phyloP scores from a whole-genome alignment of 2,888 invertebrate genomes.

The Drosophila sordidapex region DNA sequence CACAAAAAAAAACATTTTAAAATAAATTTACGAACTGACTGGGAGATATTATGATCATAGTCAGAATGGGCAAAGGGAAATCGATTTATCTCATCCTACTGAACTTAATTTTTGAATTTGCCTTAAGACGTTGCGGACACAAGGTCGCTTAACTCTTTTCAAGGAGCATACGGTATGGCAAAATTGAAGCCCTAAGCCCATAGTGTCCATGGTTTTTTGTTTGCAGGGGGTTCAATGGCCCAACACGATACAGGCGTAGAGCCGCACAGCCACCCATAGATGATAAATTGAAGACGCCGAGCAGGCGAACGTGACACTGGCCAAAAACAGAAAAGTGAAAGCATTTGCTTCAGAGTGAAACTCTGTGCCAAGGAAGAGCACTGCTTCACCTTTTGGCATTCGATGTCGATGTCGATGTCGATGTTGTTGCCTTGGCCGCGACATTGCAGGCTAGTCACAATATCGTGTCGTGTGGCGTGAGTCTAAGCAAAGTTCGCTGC shows the following conservation, averaged over 20 bases:
- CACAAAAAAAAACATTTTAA: no score
- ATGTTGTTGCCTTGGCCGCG: conserved; percentile 35
- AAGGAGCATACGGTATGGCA: background rate
- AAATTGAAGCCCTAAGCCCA: conserved; percentile 11
- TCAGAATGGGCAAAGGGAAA: background rate
- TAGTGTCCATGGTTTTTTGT: background rate
- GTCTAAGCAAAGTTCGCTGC: conserved; percentile 57
- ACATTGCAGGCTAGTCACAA: conserved; percentile 31
- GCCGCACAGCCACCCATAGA: conserved; percentile 53
- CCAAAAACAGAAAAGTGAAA: conserved; percentile 75
- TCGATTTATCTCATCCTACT: background rate
- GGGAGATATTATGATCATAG: background rate
- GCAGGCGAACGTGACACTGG: conserved; percentile 74
- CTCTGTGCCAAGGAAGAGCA: conserved; percentile 51
- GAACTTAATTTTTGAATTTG: background rate
- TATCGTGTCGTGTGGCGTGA: conserved; percentile 6
- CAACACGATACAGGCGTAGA: background rate
- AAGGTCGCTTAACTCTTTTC: background rate
- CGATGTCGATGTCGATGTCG: conserved; percentile 2
- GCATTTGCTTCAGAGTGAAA: conserved; percentile 67
- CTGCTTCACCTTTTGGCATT: conserved; percentile 46
- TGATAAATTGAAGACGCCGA: conserved; percentile 71
- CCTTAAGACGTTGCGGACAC: background rate
- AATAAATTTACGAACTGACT: background rate
- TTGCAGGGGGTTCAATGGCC: conserved; percentile 63